These are phyloP conservation scores for Dorcus hopei DNA, from an alignment of 2,888 invertebrate species.

Conservation along the genomic window DNA sequence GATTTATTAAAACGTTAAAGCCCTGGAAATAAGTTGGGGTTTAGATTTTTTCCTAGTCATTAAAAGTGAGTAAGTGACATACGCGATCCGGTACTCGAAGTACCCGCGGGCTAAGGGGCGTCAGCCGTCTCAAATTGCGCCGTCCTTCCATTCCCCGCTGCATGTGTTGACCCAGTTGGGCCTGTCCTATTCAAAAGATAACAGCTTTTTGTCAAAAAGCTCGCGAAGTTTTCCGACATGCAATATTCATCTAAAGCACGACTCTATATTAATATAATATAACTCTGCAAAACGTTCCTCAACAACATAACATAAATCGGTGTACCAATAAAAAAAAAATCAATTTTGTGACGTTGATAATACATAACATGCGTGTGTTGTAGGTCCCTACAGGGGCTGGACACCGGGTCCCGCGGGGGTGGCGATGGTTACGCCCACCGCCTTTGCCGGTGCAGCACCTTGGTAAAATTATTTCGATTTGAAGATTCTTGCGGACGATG, in stretches of 20 bases:
- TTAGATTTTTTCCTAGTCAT: too few species aligned
- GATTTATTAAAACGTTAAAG: too few species aligned
- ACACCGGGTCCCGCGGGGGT: conserved; percentile 43
- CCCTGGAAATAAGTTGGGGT: too few species aligned
- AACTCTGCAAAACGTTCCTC: too few species aligned
- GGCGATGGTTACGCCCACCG: conserved; percentile 48
- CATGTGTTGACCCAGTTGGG: conserved; percentile 20
- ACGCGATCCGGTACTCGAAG: conserved; percentile 9
- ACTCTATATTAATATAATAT: too few species aligned
- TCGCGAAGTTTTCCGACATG: too few species aligned
- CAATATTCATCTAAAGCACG: too few species aligned
- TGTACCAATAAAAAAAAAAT: neutral
- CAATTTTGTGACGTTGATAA: neutral
- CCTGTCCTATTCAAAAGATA: conserved; percentile 7
- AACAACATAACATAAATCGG: too few species aligned
- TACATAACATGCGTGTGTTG: neutral
- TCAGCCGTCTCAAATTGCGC: conserved; percentile 43
- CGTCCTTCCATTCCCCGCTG: conserved; percentile 41
- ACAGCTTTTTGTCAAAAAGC: too few species aligned
- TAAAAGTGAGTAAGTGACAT: conserved; percentile 3
- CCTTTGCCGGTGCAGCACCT: conserved; percentile 35
- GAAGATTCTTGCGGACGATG: neutral
- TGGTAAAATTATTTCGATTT: conserved; percentile 14
- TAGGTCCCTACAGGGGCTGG: conserved; percentile 39
- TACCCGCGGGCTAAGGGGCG: conserved; percentile 41